Evolutionary conservation across 2,113 vertebrate species (phyloP), one percentile per base, ranked within the genome.

Genomic region (Nanger granti): DNA sequence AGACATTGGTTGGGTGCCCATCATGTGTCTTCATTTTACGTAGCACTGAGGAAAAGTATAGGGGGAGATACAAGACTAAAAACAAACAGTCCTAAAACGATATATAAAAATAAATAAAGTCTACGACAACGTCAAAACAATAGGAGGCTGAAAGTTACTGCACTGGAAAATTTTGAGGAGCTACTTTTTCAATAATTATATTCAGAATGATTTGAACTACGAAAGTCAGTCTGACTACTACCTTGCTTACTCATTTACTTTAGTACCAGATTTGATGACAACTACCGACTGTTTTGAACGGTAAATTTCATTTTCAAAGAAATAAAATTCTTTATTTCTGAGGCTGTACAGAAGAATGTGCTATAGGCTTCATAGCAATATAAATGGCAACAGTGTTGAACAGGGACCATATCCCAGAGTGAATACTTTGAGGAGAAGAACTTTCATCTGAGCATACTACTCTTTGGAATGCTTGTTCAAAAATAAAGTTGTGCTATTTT

Each of bases 401-500:
- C 8, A 59, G 31, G 31, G 17, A 55, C 73, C 57, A 6, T 73
- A 62, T 69, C 28, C 62, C 44, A 55, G 60, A 55, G 62, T 55
- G 59, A 89, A 9, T 80, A 17, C 31, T 84, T 91, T 49, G 49
- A 95, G 94, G 37, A 90, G 24, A 94, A 79, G 47, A 44, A 55
- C 28, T 69, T 97, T 82, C 18, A 49, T 73, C 59, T 95, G 37
- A 55, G 57, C 55, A 4, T 31, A 37, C 69, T 73, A 57, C 34
- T 17, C 41, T 83, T 57, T 90, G 12, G 12, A 92, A 93, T 49
- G 20, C 3, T 94, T 83, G 1, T 52, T 96, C 73, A 49, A 89
- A 95, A 64, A 66, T 95, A 31, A 64, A 91, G n/a, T 82, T 54
- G 18, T 22, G 13, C 82, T 96, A 34, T 88, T 86, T 97, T 93